Conservation (phyloP, 2,113 vertebrate genomes). For the Macquaria ambigua region DNA sequence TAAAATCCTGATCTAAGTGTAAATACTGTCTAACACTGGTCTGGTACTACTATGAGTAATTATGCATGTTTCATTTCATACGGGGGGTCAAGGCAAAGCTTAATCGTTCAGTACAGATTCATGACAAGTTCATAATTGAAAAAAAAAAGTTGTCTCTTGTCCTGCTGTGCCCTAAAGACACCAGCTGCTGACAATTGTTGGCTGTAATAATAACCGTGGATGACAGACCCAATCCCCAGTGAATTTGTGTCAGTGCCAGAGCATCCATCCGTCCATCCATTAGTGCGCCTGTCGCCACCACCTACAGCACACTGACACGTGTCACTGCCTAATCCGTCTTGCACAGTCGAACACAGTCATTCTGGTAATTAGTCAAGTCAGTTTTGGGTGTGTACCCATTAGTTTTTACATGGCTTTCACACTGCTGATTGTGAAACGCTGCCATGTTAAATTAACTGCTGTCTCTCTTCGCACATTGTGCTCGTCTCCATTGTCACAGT, state of each 20-base stretch:
- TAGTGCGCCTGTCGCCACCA: conserved; percentile 38
- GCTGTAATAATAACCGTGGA: conserved; percentile 32
- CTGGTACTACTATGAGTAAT: neutral
- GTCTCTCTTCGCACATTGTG: conserved; percentile 32
- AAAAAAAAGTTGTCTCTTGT: conserved; percentile 4
- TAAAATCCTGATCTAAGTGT: neutral
- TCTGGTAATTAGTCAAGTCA: conserved; percentile 66
- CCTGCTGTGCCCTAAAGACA: conserved; percentile 13
- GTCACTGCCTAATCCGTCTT: conserved; percentile 52
- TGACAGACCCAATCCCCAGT: conserved; percentile 39
- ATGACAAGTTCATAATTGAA: conserved; percentile 10
- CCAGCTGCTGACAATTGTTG: conserved; percentile 40
- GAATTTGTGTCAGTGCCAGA: conserved; percentile 35
- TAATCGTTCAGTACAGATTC: neutral
- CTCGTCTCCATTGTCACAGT: conserved; percentile 33
- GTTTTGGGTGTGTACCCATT: conserved; percentile 64
- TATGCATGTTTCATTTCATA: neutral
- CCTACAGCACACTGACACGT: conserved; percentile 46
- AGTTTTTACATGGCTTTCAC: conserved; percentile 56
- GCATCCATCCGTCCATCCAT: conserved; percentile 55
- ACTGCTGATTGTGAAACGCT: conserved; percentile 51
- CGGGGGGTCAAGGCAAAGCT: neutral
- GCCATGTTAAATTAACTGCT: conserved; percentile 66
- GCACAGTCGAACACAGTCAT: conserved; percentile 30
- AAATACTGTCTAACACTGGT: neutral